Base-by-base conservation (phyloP, 1,140 invertebrate species). In the Capitella teleta region DNA sequence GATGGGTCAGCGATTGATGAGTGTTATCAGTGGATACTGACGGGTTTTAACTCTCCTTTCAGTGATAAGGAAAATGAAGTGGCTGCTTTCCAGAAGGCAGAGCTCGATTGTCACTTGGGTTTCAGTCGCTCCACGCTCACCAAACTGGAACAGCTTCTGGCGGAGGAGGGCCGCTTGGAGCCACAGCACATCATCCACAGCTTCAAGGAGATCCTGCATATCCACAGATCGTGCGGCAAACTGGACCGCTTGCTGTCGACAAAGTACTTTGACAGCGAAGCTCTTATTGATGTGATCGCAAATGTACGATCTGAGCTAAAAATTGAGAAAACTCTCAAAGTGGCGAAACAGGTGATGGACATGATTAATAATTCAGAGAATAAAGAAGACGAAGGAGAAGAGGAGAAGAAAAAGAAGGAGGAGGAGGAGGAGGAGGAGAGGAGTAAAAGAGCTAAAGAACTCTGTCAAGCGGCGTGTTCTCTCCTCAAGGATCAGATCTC, bases 181-280 rank as follows among this genome's bases (percentile, higher is more conserved):
- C 32, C 16, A 12, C 10, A 1, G 32, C 32, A 40, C 38, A 8
- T 24, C 8, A 40, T 40, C 38, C 18, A 36, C 10, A 28, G 38
- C 8, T 48, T 28, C 26, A 47, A 58, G 28, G 57, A 62, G 41
- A 58, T 68, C 16, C 52, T 68, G 18, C 52, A 54, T n/a, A 58
- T 64, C 4, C 61, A 62, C 41, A 57, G 54, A 28, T 57, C 51
- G 26, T 68, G 66, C 37, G 57, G 64, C 41, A 62, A 69, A 46
- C 51, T 65, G 37, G 70, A 73, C 52, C 70, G 63, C 46, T 60
- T 62, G 41, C 68, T 80, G 24, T 79, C 84, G 57, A 58, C 63
- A 2, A 57, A 51, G 12, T 63, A 57, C 43, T 64, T 64, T 49
- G 51, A 58, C 25, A 60, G 59, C 34, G 45, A 56, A 5, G 58